phyloP scores from a whole-genome alignment of 2,888 invertebrate genomes.

The Lymantria dispar region DNA sequence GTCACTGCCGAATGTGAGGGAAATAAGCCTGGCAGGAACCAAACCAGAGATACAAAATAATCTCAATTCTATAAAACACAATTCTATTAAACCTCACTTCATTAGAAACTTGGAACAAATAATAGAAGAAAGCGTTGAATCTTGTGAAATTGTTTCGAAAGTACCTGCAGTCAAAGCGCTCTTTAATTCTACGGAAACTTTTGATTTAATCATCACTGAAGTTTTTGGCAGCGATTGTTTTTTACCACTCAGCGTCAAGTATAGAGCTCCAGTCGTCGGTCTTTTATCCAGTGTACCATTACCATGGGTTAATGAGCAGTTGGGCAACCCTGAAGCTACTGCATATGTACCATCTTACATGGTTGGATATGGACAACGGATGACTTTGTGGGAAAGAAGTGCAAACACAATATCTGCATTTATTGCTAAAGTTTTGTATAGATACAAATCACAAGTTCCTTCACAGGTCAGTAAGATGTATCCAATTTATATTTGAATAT shows the following conservation, averaged over 20 bases:
- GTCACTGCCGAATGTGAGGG: conserved; percentile 61
- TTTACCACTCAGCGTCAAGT: conserved; percentile 77
- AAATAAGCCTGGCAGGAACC: conserved; percentile 74
- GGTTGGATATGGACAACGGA: conserved; percentile 71
- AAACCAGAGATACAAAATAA: conserved; percentile 73
- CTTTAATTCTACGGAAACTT: conserved; percentile 58
- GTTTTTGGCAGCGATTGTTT: conserved; percentile 83
- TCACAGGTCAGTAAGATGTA: conserved; percentile 56
- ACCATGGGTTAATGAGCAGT: conserved; percentile 80
- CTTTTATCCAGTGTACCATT: conserved; percentile 77
- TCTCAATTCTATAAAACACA: conserved; percentile 53
- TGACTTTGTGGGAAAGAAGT: conserved; percentile 75
- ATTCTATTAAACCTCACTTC: conserved; percentile 62
- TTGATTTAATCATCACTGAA: conserved; percentile 72
- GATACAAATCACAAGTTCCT: conserved; percentile 64
- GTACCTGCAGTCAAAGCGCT: conserved; percentile 61
- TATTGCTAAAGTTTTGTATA: conserved; percentile 64
- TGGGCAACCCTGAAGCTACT: conserved; percentile 82
- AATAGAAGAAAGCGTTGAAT: conserved; percentile 69
- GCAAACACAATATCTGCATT: conserved; percentile 67
- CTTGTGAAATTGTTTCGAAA: conserved; percentile 68
- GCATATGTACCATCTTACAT: conserved; percentile 82
- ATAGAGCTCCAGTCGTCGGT: conserved; percentile 79
- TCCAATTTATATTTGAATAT: neutral
- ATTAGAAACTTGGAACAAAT: conserved; percentile 69